These are phyloP conservation scores for Pollenia amentaria DNA, from an alignment of 2,888 invertebrate species.

Conservation along the genomic window DNA sequence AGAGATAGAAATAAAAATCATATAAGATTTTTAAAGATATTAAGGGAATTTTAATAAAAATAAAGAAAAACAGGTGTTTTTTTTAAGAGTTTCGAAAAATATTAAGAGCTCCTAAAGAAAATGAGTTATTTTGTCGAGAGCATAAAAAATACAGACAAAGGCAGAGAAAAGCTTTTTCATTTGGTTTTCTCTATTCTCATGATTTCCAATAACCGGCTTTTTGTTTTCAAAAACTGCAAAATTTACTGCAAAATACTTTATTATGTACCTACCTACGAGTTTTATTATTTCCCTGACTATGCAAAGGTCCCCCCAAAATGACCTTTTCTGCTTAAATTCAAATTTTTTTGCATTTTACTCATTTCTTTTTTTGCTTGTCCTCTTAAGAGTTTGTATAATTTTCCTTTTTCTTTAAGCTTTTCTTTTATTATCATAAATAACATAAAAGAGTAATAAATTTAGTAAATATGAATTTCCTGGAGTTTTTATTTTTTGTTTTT, in stretches of 20 bases:
- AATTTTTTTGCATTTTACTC: not conserved
- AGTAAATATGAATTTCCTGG: conserved; percentile 38
- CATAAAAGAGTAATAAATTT: conserved; percentile 54
- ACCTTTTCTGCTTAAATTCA: conserved; percentile 21
- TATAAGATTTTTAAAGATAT: not conserved
- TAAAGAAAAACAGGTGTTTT: conserved; percentile 8
- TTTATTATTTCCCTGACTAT: not conserved
- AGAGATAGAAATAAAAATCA: not conserved
- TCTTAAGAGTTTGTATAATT: conserved; percentile 46
- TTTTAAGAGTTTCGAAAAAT: not conserved
- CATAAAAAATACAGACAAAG: no score
- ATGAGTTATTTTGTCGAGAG: no score
- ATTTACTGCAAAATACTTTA: not conserved
- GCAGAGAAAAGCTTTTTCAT: conserved; percentile 13
- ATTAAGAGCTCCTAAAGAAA: no score
- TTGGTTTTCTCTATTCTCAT: not conserved
- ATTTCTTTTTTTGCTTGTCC: not conserved
- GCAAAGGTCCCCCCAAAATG: not conserved
- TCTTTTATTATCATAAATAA: conserved; percentile 44
- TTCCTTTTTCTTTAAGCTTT: conserved; percentile 27
- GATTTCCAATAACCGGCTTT: conserved; percentile 9
- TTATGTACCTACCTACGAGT: not conserved
- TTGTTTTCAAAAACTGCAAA: not conserved
- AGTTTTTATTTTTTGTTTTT: not conserved
- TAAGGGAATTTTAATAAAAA: not conserved